These are phyloP conservation scores for Cryptotermes secundus DNA, from an alignment of 1,140 invertebrate genomes.

Conservation along the genomic window DNA sequence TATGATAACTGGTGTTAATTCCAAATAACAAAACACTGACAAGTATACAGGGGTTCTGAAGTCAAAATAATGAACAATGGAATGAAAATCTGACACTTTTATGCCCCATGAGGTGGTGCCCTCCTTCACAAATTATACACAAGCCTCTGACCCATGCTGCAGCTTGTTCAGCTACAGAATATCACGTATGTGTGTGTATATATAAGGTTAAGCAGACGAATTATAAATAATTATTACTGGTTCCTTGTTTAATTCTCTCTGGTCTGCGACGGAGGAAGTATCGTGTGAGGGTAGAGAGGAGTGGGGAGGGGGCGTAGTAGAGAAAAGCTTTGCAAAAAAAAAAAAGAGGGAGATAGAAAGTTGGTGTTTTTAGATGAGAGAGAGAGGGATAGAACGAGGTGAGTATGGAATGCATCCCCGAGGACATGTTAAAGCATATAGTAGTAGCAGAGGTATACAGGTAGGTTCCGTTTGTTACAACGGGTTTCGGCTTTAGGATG, in stretches of 20 bases:
- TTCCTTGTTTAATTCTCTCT: neutral
- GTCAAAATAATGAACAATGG: slow-evolving; percentile 8
- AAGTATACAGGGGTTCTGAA: neutral
- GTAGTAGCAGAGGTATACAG: neutral
- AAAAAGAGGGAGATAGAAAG: neutral
- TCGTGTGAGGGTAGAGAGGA: neutral
- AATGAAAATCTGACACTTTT: slow-evolving; percentile 20
- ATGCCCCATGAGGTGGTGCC: neutral
- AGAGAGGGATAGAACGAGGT: neutral
- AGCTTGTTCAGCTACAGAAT: neutral
- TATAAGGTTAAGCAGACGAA: slow-evolving; percentile 7
- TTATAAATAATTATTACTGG: slow-evolving; percentile 20
- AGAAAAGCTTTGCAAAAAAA: neutral
- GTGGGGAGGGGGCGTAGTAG: neutral
- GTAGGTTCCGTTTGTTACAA: neutral
- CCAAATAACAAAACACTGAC: neutral
- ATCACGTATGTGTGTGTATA: neutral
- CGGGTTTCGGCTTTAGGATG: neutral
- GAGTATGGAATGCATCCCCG: neutral
- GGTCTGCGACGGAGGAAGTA: neutral
- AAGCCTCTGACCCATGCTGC: neutral
- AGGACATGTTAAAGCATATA: slow-evolving; percentile 1
- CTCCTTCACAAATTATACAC: neutral
- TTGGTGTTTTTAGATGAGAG: neutral
- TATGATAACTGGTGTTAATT: neutral